These are phyloP conservation scores for Spodoptera littoralis DNA, from an alignment of 2,888 invertebrate genomes.

Conservation along the genomic window DNA sequence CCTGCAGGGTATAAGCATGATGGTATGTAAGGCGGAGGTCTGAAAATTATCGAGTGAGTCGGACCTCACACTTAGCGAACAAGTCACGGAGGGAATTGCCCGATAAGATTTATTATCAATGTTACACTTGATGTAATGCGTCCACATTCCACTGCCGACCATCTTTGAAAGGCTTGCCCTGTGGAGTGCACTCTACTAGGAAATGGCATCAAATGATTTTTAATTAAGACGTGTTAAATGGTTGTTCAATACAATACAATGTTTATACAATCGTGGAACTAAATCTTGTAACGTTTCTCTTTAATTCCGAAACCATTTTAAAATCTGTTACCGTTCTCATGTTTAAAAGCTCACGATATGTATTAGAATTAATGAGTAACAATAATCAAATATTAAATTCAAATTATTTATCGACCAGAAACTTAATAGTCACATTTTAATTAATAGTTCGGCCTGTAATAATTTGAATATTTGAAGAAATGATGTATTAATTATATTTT, in stretches of 20 bases:
- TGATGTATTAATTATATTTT: slow-evolving; percentile 5
- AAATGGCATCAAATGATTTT: slow-evolving; percentile 29
- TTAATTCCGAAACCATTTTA: too few relatives aligned
- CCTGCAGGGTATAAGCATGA: too few relatives aligned
- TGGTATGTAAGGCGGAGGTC: too few relatives aligned
- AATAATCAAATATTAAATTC: too few relatives aligned
- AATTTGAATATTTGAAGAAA: slow-evolving; percentile 3
- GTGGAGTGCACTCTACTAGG: slow-evolving; percentile 26
- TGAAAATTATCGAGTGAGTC: slow-evolving; percentile 6
- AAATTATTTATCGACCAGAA: background rate
- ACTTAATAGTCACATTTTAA: slow-evolving; percentile 8
- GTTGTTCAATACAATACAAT: too few relatives aligned
- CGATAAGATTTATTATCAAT: slow-evolving; percentile 49
- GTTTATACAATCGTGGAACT: too few relatives aligned
- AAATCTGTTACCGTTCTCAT: too few relatives aligned
- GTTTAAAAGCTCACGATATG: too few relatives aligned
- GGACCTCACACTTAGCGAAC: slow-evolving; percentile 45
- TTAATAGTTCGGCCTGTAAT: background rate
- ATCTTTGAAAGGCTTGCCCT: slow-evolving; percentile 16
- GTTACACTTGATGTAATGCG: slow-evolving; percentile 35
- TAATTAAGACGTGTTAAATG: slow-evolving; percentile 22
- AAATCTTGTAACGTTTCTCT: too few relatives aligned
- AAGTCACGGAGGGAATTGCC: slow-evolving; percentile 29
- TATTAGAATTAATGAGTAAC: too few relatives aligned
- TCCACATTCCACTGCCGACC: slow-evolving; percentile 44